Percentiles rank a stretch among this genome's conserved stretches.
These are phyloP conservation scores for Perizoma flavofasciatum DNA, from an alignment of 2,888 invertebrate species.

Conservation along the genomic window DNA sequence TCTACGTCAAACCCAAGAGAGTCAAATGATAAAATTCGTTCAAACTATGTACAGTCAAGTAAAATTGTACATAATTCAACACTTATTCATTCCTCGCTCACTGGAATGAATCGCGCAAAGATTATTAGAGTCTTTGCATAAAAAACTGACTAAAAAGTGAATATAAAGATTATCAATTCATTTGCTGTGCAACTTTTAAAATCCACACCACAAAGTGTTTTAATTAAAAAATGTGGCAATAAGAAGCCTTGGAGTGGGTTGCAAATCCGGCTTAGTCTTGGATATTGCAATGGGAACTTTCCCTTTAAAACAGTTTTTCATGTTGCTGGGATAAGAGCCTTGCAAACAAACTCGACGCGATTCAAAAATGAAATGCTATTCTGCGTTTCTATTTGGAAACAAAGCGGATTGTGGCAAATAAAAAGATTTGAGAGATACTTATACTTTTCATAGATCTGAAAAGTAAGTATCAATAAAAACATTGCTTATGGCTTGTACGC, in stretches of 20 bases:
- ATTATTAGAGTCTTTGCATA: neutral
- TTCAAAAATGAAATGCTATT: neutral
- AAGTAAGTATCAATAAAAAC: too few relatives aligned
- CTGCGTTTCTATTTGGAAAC: neutral
- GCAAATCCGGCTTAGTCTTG: conserved; percentile 75
- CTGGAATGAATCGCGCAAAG: too few relatives aligned
- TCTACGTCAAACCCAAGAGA: too few relatives aligned
- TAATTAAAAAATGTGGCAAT: conserved; percentile 74
- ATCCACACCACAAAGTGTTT: conserved; percentile 67
- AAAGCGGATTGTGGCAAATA: neutral
- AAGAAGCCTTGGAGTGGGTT: conserved; percentile 64
- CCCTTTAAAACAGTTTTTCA: conserved; percentile 65
- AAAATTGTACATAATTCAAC: too few relatives aligned
- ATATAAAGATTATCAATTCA: conserved; percentile 21
- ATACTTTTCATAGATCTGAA: too few relatives aligned
- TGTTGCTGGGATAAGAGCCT: conserved; percentile 44
- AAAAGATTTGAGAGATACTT: too few relatives aligned
- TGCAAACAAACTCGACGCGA: conserved; percentile 34
- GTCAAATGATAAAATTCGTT: too few relatives aligned
- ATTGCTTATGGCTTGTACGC: too few relatives aligned
- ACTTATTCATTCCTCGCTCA: too few relatives aligned
- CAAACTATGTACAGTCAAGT: too few relatives aligned
- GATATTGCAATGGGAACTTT: conserved; percentile 69
- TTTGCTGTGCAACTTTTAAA: conserved; percentile 46
- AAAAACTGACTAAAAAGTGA: conserved; percentile 7